phyloP scores from a whole-genome alignment of 1,140 invertebrate species.

The Scaptomyza montana region DNA sequence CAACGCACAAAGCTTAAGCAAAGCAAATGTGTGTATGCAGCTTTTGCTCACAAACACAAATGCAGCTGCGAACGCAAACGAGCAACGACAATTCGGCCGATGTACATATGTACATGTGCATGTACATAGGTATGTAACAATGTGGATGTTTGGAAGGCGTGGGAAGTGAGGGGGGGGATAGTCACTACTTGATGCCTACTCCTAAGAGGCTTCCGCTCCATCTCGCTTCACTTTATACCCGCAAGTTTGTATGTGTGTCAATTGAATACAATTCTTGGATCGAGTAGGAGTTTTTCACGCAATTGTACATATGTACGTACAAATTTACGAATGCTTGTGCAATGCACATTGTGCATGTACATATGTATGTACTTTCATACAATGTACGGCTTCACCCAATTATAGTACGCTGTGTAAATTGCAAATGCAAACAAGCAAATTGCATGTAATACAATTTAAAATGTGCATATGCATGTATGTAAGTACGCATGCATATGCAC shows the following conservation, averaged over 20 bases:
- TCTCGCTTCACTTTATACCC: background rate
- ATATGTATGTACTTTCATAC: constrained; percentile 5
- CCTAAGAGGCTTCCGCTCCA: background rate
- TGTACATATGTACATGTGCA: too few species aligned
- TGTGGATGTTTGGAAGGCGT: background rate
- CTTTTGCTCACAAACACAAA: constrained; percentile 32
- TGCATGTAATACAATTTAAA: constrained; percentile 71
- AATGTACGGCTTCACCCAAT: constrained; percentile 37
- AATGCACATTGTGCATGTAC: too few species aligned
- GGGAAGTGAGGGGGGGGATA: background rate
- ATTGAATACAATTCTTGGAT: constrained; percentile 51
- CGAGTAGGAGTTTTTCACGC: constrained; percentile 44
- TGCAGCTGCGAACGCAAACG: constrained; percentile 25
- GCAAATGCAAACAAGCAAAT: constrained; percentile 48
- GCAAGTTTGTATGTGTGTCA: constrained; percentile 50
- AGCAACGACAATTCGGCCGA: constrained; percentile 2
- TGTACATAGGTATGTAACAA: too few species aligned
- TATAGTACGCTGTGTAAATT: constrained; percentile 36
- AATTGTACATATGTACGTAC: constrained; percentile 15
- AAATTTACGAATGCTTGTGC: background rate
- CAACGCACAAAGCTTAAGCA: constrained; percentile 52
- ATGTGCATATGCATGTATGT: constrained; percentile 25
- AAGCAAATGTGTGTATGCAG: constrained; percentile 6
- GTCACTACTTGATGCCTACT: constrained; percentile 14
- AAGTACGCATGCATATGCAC: background rate